Percentiles rank a stretch among this genome's conserved stretches.
phyloP scores from a whole-genome alignment of 2,113 vertebrate species.

The Tamias sibiricus region DNA sequence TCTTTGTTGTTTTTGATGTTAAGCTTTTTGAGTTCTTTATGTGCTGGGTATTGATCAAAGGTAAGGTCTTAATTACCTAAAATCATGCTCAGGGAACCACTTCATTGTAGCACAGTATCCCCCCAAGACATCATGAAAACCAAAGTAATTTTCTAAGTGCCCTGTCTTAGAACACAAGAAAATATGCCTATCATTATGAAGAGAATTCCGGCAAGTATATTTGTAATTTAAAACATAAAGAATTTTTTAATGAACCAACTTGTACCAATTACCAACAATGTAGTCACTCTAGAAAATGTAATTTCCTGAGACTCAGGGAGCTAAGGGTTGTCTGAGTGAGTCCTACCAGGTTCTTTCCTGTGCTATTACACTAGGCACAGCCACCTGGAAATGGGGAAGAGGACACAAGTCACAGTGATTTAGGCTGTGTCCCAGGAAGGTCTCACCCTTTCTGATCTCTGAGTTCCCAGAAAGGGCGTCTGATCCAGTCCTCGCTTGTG shows the following conservation, averaged over 20 bases:
- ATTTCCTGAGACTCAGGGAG: background rate
- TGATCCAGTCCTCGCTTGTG: fast-evolving
- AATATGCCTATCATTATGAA: background rate
- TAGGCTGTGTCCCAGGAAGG: background rate
- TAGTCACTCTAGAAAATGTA: background rate
- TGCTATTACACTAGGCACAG: too few species aligned
- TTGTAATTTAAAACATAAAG: background rate
- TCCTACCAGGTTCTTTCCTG: background rate
- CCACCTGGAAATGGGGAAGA: background rate
- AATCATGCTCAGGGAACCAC: background rate
- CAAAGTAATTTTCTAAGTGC: background rate
- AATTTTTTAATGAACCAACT: background rate
- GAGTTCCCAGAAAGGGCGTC: background rate
- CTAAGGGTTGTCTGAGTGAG: background rate
- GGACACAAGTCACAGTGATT: background rate
- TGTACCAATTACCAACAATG: background rate
- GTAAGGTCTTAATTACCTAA: background rate
- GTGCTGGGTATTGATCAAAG: background rate
- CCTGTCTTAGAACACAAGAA: background rate
- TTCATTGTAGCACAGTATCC: background rate
- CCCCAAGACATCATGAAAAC: background rate
- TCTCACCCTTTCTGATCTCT: background rate
- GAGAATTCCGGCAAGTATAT: background rate
- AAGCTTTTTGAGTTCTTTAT: too few species aligned
- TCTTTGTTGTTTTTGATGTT: too few species aligned